A percentile compares a stretch with the other conserved stretches of the same genome.
Evolutionary conservation across 2,888 invertebrate species (phyloP).

Genomic region (Dysmachus trigonus): DNA sequence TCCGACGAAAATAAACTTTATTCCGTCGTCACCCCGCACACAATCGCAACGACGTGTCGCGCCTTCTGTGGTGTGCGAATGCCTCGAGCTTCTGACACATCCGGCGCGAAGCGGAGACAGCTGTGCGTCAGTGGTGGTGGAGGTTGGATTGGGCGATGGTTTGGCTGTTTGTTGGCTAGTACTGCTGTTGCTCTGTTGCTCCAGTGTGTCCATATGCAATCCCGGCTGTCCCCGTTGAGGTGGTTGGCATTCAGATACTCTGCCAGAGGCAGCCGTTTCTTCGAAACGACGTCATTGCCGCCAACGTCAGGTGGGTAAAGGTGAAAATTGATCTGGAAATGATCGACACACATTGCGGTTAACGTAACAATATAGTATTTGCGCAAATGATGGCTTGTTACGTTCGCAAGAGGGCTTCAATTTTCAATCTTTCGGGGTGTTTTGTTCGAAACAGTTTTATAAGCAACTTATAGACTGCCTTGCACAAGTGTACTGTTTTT

Average conservation of each 20-base stretch:
- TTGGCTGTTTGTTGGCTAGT: not conserved
- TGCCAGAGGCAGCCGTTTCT: not conserved
- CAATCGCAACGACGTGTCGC: not conserved
- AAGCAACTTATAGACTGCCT: not conserved
- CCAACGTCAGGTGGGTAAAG: not conserved
- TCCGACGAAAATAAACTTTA: not conserved
- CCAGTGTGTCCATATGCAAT: not conserved
- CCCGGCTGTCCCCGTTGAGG: not conserved
- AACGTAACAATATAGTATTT: not conserved
- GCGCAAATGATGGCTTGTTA: not conserved
- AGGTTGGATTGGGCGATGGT: not conserved
- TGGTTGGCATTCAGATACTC: not conserved
- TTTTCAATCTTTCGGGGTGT: not conserved
- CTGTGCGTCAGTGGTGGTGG: not conserved
- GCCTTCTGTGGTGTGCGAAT: not conserved
- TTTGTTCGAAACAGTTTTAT: not conserved
- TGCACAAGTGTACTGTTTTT: not conserved
- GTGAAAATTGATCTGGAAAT: not conserved
- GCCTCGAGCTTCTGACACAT: not conserved
- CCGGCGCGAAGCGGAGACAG: not conserved
- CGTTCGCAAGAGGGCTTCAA: not conserved
- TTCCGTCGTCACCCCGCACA: not conserved
- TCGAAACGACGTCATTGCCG: not conserved
- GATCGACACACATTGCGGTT: not conserved
- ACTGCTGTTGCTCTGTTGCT: not conserved